Evolutionary conservation across 1,140 invertebrate species (phyloP).

Genomic region (Maconellicoccus hirsutus): DNA sequence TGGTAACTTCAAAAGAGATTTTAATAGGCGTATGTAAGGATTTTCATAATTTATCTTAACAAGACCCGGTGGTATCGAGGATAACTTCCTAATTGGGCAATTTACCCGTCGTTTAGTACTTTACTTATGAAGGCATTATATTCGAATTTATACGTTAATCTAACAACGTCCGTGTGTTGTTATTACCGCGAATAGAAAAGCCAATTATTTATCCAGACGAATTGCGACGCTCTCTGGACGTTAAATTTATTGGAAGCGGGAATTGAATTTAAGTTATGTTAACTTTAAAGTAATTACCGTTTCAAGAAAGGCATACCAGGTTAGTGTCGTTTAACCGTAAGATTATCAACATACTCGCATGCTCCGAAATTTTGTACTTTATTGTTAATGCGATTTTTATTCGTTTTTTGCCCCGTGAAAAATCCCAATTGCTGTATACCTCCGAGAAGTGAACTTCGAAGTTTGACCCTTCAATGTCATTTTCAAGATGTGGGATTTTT

Average conservation of each 20-base stretch:
- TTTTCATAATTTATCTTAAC: conserved; percentile 23
- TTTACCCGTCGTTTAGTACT: conserved; percentile 17
- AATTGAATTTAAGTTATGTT: conserved; percentile 20
- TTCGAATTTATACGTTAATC: conserved; percentile 20
- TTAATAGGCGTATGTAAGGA: conserved; percentile 12
- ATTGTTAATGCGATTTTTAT: no score
- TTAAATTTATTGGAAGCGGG: conserved; percentile 19
- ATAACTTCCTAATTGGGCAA: conserved; percentile 22
- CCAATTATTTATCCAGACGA: conserved; percentile 16
- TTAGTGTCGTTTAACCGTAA: not conserved
- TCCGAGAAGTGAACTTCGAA: no score
- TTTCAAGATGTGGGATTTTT: no score
- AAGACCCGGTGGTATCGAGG: not conserved
- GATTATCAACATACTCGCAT: not conserved
- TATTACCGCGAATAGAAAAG: conserved; percentile 10
- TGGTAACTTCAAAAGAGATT: not conserved
- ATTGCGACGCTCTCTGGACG: not conserved
- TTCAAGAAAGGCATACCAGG: not conserved
- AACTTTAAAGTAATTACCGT: not conserved
- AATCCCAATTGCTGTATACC: no score
- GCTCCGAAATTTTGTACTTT: no score
- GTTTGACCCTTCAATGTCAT: no score
- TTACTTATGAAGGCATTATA: conserved; percentile 15
- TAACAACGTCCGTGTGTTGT: conserved; percentile 13
- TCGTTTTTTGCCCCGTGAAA: no score